phyloP scores from a whole-genome alignment of 1,140 invertebrate genomes.

The Anastrepha ludens region DNA sequence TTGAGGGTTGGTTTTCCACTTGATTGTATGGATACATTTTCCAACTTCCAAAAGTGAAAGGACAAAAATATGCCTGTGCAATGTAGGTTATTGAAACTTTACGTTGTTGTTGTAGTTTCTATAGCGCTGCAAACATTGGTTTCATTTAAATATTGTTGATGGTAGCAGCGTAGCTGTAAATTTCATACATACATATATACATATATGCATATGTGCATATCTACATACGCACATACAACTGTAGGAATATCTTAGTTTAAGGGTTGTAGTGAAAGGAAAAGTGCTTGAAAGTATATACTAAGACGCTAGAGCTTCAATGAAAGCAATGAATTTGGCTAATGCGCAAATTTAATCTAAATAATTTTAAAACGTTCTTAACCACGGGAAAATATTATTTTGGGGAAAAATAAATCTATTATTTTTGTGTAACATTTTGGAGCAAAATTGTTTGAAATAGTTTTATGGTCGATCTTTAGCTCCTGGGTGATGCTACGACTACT shows the following conservation, averaged over 20 bases:
- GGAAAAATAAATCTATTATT: too few relatives aligned
- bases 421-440: too few relatives aligned
- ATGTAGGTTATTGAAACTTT: not conserved
- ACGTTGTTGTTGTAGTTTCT: not conserved
- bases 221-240: too few relatives aligned
- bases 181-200: not conserved
- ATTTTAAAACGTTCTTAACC: too few relatives aligned
- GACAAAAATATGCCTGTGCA: not conserved
- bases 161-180: not conserved
- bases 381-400: too few relatives aligned
- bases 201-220: not conserved
- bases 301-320: too few relatives aligned
- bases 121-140: not conserved
- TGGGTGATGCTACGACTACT: too few relatives aligned
- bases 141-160: slow-evolving; percentile 33
- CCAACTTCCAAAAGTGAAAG: not conserved
- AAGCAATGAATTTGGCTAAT: too few relatives aligned
- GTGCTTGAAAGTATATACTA: not conserved
- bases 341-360: too few relatives aligned
- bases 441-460: too few relatives aligned
- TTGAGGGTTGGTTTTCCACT: slow-evolving; percentile 1
- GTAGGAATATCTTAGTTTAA: not conserved
- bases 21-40: not conserved
- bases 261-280: not conserved
- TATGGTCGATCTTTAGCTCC: too few relatives aligned